A percentile compares a stretch with the other conserved stretches of the same genome.
These are phyloP conservation scores for Leucoraja ocellata DNA, from an alignment of 2,797 vertebrate species.

Conservation along the genomic window DNA sequence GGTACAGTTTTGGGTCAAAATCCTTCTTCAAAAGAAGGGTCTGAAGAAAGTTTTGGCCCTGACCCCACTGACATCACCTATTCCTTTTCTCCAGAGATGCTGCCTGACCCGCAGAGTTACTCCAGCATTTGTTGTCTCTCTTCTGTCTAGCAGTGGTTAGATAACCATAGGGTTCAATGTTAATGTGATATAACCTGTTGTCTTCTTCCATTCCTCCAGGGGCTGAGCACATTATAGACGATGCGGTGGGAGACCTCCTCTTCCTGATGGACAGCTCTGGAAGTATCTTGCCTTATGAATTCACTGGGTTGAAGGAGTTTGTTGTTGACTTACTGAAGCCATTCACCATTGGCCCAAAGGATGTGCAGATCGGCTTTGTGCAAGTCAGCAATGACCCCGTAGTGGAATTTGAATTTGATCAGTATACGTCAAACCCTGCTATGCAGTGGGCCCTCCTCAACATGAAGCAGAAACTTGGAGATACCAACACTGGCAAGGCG, in stretches of 20 bases:
- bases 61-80: too few species aligned
- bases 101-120: too few species aligned
- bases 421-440: constrained; percentile 48
- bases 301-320: constrained; percentile 73
- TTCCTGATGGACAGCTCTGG: constrained; percentile 89
- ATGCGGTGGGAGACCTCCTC: constrained; percentile 77
- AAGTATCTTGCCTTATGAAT: constrained; percentile 84
- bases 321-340: constrained; percentile 74
- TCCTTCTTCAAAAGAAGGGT: too few species aligned
- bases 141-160: too few species aligned
- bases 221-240: constrained; percentile 34
- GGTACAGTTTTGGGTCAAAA: too few species aligned
- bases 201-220: constrained; percentile 44
- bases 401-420: constrained; percentile 76
- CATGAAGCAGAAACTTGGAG: constrained; percentile 71
- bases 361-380: constrained; percentile 79
- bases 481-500: constrained; percentile 84
- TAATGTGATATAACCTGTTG: neutral
- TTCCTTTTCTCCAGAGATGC: too few species aligned
- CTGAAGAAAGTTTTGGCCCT: too few species aligned
- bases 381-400: constrained; percentile 71
- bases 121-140: too few species aligned
- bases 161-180: neutral
- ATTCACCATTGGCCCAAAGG: constrained; percentile 70
- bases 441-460: constrained; percentile 62